Base-by-base conservation (phyloP, 2,888 invertebrate genomes). In the Neoaliturus tenellus region DNA sequence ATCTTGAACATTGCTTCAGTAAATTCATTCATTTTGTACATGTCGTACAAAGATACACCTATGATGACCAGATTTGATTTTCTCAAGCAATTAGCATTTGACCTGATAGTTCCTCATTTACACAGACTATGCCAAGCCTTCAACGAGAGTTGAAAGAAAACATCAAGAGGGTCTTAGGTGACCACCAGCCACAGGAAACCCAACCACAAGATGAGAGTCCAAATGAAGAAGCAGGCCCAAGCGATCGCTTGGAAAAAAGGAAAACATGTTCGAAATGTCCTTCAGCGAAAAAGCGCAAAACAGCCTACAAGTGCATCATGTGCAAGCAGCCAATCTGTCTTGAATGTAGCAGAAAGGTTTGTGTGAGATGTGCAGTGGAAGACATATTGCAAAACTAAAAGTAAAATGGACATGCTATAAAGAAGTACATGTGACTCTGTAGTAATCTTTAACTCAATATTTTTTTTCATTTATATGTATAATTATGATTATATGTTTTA, bases 21-120 rank as follows among this genome's bases (percentile, higher is more conserved):
- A n/a, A 81, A 84, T 71, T n/a, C 48, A 23, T 81, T 39, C 31
- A 81, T 84, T 51, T 41, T 84, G 41, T 81, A 81, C 62, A 35
- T 84, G 25, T 73, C 69, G n/a, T 81, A 73, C 75, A 84, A 39
- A 51, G 44, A 44, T 83, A 87, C 80, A 39, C 31, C 71, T n/a
- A 44, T 84, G 23, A 73, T 81, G 31, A 84, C 35, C 12, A 23
- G 51, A 17, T 83, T 83, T 67, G 44, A 83, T n/a, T 83, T 83
- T 25, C 23, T 69, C 3, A 48, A 80, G 41, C 28, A 67, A 58
- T 48, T 83, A 8, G 69, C 55, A 17, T 31, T 39, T 20, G 67
- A 67, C 25, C 67, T 83, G n/a, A 83, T 80, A 28, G 80, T 33
- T 8, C 83, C 83, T 25, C 31, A n/a, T n/a, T n/a, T n/a, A 62